Evolutionary conservation across 2,113 vertebrate genomes (phyloP).

Genomic region (Apaloderma vittatum): DNA sequence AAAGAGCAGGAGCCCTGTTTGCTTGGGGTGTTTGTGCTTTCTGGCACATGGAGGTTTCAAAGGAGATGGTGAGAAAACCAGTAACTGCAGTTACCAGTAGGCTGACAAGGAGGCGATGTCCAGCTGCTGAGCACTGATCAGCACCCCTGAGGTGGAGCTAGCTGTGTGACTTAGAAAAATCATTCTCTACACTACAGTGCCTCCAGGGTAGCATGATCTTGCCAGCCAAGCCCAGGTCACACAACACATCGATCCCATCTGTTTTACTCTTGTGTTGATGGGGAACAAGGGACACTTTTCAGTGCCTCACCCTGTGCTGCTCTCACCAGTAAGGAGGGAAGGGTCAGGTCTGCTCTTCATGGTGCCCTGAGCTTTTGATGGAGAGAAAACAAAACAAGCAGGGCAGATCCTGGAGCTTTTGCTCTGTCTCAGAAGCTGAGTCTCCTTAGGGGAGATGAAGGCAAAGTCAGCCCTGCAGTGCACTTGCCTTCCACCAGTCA

Average conservation of each 20-base stretch:
- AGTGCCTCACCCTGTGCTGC: background rate
- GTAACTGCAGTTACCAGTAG: background rate
- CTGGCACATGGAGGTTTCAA: background rate
- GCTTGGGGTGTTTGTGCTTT: fast-evolving
- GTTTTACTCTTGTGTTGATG: background rate
- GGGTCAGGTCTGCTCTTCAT: background rate
- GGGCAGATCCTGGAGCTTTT: background rate
- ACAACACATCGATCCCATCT: too few relatives aligned
- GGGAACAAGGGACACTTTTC: background rate
- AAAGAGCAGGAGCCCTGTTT: background rate
- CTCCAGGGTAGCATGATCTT: background rate
- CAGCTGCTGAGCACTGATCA: background rate
- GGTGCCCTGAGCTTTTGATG: background rate
- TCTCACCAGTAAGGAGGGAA: background rate
- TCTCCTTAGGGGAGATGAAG: background rate
- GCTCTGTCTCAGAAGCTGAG: background rate
- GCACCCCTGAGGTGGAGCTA: background rate
- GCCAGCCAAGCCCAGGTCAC: background rate
- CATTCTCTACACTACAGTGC: background rate
- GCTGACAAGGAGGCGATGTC: background rate
- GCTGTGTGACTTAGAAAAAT: background rate
- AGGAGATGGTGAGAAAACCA: background rate
- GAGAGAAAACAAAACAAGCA: background rate
- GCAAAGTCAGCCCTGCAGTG: background rate
- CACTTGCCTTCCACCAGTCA: background rate